phyloP scores from a whole-genome alignment of 2,113 vertebrate species.

The Octodon degus region DNA sequence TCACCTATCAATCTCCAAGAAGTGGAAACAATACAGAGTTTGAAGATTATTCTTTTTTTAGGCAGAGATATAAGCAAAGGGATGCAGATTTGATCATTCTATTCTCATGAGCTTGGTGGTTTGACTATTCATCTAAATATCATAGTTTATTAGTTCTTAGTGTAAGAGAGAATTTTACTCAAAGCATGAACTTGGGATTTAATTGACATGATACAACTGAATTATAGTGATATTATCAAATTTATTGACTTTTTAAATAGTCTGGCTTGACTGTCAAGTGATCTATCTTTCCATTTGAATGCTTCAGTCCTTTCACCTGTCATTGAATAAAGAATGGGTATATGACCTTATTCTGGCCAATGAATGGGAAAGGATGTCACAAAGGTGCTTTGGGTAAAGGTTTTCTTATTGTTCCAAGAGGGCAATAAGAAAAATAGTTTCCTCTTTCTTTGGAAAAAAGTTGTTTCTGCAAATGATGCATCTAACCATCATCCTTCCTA shows the following conservation, averaged over 20 bases:
- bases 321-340: neutral
- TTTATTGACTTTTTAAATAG: slow-evolving; percentile 39
- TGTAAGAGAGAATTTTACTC: neutral
- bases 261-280: neutral
- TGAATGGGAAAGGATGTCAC: neutral
- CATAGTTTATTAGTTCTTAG: slow-evolving; percentile 17
- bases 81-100: neutral
- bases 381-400: neutral
- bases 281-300: neutral
- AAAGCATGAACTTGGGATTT: slow-evolving; percentile 21
- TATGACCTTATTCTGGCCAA: neutral
- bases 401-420: slow-evolving; percentile 40
- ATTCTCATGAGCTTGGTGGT: neutral
- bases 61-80: neutral
- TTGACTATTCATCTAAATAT: slow-evolving; percentile 48
- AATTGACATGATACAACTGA: neutral
- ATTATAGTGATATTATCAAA: neutral
- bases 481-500: neutral
- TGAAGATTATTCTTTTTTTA: neutral
- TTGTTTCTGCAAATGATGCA: neutral
- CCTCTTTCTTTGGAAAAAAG: neutral
- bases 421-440: neutral
- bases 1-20: neutral
- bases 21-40: neutral
- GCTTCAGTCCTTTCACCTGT: neutral